Evolutionary conservation across 2,113 vertebrate species (phyloP), one percentile per base, ranked within the genome.

Genomic region (Cnemophilus loriae): DNA sequence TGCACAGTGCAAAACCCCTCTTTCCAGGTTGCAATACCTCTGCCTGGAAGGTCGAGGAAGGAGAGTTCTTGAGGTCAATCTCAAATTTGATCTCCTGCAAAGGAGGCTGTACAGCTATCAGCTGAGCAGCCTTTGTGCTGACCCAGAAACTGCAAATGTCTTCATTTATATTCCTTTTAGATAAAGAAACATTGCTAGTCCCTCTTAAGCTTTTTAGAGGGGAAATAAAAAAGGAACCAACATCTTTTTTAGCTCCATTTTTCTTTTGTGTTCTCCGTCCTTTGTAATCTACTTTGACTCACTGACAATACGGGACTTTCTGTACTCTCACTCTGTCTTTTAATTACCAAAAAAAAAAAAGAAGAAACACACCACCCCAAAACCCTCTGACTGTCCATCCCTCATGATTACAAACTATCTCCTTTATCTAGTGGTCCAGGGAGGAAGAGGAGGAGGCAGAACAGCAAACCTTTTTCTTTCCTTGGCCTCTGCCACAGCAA

Each of bases 221-320:
- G n/a, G 4, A 3, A n/a, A 23, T n/a, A 6, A 57, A 46, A 49
- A 75, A 42, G 21, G 53, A 67, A 64, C 64, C 52, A 91, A 57
- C 71, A 80, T 87, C 81, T 95, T 96, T 96, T 91, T 95, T 74
- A 95, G 80, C 79, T 83, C 77, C 22, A 26, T 95, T 87, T 96
- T 95, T 77, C 95, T 96, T 95, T 84, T 84, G 33, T 94, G 16
- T 83, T 89, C 49, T 61, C 59, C 84, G 86, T 90, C 93, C 95
- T 97, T 98, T 97, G 92, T 96, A 97, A 97, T 97, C 89, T 94
- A 42, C 82, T 96, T 97, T 96, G 92, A 97, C 92, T 97, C 61
- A 16, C 91, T 93, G 95, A 90, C 89, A 97, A 96, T 87, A 89
- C 73, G 44, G 73, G 91, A 84, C 84, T 89, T 93, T 88, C 93